Evolutionary conservation across 2,888 invertebrate species (phyloP).

Genomic region (Epirrita christyi): DNA sequence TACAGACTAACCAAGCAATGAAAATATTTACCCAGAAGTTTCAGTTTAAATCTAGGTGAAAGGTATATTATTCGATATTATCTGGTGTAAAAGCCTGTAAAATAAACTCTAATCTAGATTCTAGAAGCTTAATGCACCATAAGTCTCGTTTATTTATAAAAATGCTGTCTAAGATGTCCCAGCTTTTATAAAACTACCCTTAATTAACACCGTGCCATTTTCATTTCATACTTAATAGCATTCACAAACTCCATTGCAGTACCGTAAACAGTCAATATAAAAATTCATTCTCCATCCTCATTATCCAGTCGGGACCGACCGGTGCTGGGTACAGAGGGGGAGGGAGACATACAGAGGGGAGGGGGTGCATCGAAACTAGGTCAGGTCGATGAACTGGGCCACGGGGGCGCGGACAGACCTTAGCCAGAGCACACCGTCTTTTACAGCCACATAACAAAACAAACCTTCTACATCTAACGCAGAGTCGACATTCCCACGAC

Average conservation of each 20-base stretch:
- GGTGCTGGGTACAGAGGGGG: conserved; percentile 23
- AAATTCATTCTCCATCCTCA: conserved; percentile 40
- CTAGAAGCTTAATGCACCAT: too few relatives aligned
- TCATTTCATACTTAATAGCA: conserved; percentile 18
- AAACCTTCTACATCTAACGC: conserved; percentile 19
- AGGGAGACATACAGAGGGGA: conserved; percentile 19
- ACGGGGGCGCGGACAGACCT: conserved; percentile 46
- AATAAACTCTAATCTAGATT: too few relatives aligned
- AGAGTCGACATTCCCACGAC: conserved; percentile 15
- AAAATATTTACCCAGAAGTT: too few relatives aligned
- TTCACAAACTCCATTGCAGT: conserved; percentile 35
- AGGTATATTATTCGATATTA: too few relatives aligned
- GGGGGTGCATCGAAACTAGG: conserved; percentile 46
- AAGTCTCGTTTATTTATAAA: too few relatives aligned
- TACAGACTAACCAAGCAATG: too few relatives aligned
- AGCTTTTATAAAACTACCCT: conserved; percentile 16
- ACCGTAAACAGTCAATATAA: conserved; percentile 42
- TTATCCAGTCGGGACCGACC: conserved; percentile 41
- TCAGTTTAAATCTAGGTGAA: too few relatives aligned
- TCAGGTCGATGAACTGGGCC: conserved; percentile 64
- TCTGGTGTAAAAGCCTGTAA: too few relatives aligned
- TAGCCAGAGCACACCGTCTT: conserved; percentile 27
- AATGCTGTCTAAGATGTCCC: neutral
- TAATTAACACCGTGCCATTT: conserved; percentile 14
- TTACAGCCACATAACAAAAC: conserved; percentile 22